Conservation (phyloP, 2,797 vertebrate species). For the Sus cebifrons region DNA sequence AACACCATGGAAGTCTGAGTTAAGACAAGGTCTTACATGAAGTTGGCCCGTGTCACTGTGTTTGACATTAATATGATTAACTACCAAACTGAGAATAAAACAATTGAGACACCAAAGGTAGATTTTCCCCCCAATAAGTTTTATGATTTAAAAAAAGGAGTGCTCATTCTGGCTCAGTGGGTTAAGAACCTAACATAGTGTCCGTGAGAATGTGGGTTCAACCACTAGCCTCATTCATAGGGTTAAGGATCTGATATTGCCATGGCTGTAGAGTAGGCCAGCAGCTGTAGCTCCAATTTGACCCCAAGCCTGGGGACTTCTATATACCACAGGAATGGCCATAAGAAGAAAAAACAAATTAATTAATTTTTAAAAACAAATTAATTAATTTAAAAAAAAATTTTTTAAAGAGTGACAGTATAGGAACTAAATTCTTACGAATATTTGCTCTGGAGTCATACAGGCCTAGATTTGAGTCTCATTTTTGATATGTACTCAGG, state of each 20-base stretch:
- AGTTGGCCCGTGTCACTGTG: background rate
- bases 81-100: background rate
- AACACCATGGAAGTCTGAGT: background rate
- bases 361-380: too few relatives aligned
- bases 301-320: too few relatives aligned
- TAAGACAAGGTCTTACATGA: background rate
- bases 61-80: background rate
- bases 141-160: background rate
- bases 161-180: too few relatives aligned
- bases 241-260: too few relatives aligned
- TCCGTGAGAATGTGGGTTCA: too few relatives aligned
- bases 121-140: background rate
- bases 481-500: background rate
- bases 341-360: too few relatives aligned
- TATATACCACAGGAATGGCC: too few relatives aligned
- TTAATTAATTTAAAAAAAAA: too few relatives aligned
- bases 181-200: too few relatives aligned
- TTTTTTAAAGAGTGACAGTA: background rate
- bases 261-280: too few relatives aligned
- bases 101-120: background rate
- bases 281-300: too few relatives aligned
- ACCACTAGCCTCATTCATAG: too few relatives aligned
- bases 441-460: background rate
- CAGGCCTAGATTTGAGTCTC: background rate
- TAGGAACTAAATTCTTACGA: background rate